Percentiles rank a stretch among this genome's conserved stretches.
Evolutionary conservation across 1,140 invertebrate species (phyloP).

Genomic region (Sycobia sp.): DNA sequence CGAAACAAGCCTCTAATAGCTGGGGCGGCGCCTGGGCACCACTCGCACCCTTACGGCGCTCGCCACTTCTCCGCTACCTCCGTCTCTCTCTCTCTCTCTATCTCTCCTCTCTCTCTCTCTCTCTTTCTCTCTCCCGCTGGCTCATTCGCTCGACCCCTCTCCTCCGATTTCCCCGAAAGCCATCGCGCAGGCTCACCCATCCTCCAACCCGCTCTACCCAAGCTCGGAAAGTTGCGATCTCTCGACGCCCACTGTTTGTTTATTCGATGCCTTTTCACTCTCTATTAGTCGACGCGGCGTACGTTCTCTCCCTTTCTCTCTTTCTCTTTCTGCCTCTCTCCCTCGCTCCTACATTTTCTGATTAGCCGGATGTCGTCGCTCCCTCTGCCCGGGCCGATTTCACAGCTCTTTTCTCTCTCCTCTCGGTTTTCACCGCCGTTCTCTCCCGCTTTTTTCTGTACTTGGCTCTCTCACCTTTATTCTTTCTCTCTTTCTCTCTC

Average conservation of each 20-base stretch:
- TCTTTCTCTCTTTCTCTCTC: slow-evolving; percentile 23
- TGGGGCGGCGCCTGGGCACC: slow-evolving; percentile 56
- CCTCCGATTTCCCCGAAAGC: background rate
- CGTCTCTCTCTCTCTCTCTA: slow-evolving; percentile 34
- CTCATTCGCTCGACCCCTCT: slow-evolving; percentile 6
- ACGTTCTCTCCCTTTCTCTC: slow-evolving; percentile 51
- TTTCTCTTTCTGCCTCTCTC: slow-evolving; percentile 61
- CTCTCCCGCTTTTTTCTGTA: background rate
- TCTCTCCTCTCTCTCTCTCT: slow-evolving; percentile 27
- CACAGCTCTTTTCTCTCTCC: background rate
- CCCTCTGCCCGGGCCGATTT: too few relatives aligned
- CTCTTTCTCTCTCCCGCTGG: background rate
- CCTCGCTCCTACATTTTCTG: slow-evolving; percentile 60
- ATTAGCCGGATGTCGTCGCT: slow-evolving; percentile 58
- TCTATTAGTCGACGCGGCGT: too few relatives aligned
- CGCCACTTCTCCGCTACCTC: slow-evolving; percentile 44
- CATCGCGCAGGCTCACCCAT: background rate
- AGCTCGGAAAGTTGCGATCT: slow-evolving; percentile 24
- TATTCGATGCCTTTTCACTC: slow-evolving; percentile 64
- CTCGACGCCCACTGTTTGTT: slow-evolving; percentile 55
- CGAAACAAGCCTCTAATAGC: slow-evolving; percentile 61
- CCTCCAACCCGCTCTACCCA: slow-evolving; percentile 15
- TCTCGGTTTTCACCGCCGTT: background rate
- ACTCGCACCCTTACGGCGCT: slow-evolving; percentile 60
- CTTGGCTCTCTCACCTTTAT: background rate